Base-by-base conservation (phyloP, 2,888 invertebrate genomes). In the Drosophila robusta region DNA sequence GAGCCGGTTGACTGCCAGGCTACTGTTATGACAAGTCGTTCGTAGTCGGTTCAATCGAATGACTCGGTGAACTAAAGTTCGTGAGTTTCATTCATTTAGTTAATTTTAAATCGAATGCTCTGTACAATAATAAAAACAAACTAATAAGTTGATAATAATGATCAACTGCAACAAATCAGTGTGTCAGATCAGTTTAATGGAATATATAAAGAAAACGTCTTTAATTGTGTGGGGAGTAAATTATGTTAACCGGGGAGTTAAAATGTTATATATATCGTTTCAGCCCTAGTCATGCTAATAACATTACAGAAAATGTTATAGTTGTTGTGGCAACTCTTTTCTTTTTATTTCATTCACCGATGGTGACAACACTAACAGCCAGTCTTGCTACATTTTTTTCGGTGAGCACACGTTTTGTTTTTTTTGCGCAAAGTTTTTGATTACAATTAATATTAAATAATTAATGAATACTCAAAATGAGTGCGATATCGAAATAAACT, bases 371-470 rank as follows among this genome's bases (percentile, higher is more conserved):
- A 63, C 63, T 63, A 16, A 36, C 8, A 18, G 39, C 45, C 65
- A 67, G 67, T 67, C 66, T 66, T 64, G 66, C 64, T 64, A 66
- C 54, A 72, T 69, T 72, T 75, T 75, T 71, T 75, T 69, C 72
- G 72, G 52, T 32, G 56, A 60, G 54, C 56, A 54, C 67, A 52
- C 60, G 60, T 61, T 54, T 64, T 61, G 58, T 61, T 65, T 71
- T 57, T 46, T 46, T 52, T 56, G 54, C 54, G 56, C 54, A 55
- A 39, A 54, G 60, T 75, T 75, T 68, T 68, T 60, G 36, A 71
- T 57, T 57, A 39, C 49, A 56, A 72, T 67, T 77, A 75, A 55
- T 54, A 55, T 68, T 55, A 64, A 75, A 75, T 51, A 63, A 54
- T 64, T 71, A 71, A 68, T 68, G 47, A 63, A 57, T 69, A 42